phyloP scores from a whole-genome alignment of 92 coral and sea anemone species.

The Umimayanthus chanpuru region DNA sequence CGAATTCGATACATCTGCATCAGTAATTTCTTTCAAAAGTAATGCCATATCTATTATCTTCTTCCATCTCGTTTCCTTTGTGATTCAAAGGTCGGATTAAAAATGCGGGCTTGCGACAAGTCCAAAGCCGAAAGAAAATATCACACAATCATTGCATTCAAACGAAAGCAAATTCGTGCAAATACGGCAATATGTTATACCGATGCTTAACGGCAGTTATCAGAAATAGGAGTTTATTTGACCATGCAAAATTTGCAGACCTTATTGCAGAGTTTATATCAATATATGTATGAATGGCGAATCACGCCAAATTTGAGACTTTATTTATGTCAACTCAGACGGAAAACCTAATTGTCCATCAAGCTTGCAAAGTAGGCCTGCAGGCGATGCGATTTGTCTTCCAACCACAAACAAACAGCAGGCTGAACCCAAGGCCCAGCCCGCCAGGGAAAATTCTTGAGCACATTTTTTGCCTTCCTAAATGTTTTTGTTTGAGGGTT shows the following conservation, averaged over 20 bases:
- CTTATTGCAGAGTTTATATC: neutral
- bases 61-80: conserved; percentile 3
- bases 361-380: neutral
- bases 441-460: conserved; percentile 25
- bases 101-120: conserved; percentile 4
- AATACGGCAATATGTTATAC: no score
- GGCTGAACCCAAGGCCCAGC: neutral
- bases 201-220: no score
- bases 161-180: neutral
- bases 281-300: neutral
- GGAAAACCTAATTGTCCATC: neutral
- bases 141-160: neutral
- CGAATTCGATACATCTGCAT: conserved; percentile 42
- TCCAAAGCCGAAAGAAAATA: neutral
- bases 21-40: conserved; percentile 24
- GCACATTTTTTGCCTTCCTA: conserved; percentile 30
- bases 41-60: conserved; percentile 19
- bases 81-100: conserved; percentile 20
- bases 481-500: conserved; percentile 34
- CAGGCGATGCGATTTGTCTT: neutral
- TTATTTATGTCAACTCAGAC: neutral
- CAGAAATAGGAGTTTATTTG: no score
- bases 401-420: conserved; percentile 2
- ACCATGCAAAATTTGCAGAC: neutral
- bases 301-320: neutral